Conservation (phyloP, 2,797 vertebrate genomes). For the Aulostomus chinensis region DNA sequence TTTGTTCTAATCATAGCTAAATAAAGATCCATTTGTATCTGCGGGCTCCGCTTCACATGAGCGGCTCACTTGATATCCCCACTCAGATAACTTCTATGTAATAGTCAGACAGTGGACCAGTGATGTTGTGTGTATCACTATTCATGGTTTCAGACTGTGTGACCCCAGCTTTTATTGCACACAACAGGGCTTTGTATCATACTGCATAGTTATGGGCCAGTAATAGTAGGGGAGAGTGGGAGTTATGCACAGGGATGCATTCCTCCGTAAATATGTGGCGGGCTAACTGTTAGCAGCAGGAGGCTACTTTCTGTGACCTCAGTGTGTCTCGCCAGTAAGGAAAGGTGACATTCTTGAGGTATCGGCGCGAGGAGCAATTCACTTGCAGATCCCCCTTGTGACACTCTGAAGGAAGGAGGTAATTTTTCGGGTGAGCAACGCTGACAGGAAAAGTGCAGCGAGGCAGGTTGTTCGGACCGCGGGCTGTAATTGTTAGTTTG, state of each 20-base stretch:
- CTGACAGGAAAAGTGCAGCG: slow-evolving; percentile 37
- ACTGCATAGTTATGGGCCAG: slow-evolving; percentile 60
- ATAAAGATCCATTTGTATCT: no score
- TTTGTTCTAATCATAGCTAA: no score
- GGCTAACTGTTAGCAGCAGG: slow-evolving; percentile 54
- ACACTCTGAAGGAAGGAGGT: no score
- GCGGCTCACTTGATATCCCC: slow-evolving; percentile 33
- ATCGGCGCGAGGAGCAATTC: slow-evolving; percentile 33
- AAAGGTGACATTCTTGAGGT: slow-evolving; percentile 37
- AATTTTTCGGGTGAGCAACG: slow-evolving; percentile 37
- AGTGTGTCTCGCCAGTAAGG: slow-evolving; percentile 43
- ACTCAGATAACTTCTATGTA: slow-evolving; percentile 39
- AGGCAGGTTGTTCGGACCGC: slow-evolving; percentile 46
- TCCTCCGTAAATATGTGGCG: slow-evolving; percentile 75
- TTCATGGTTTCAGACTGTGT: slow-evolving; percentile 45
- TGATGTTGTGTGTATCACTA: slow-evolving; percentile 19
- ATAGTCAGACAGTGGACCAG: slow-evolving; percentile 28
- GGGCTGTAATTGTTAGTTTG: slow-evolving; percentile 51
- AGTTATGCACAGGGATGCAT: slow-evolving; percentile 55
- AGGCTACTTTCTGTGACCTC: slow-evolving; percentile 27
- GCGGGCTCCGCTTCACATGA: slow-evolving; percentile 51
- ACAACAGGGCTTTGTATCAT: slow-evolving; percentile 66
- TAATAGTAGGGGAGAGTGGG: slow-evolving; percentile 62
- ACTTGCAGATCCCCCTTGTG: slow-evolving; percentile 37
- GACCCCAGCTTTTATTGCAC: slow-evolving; percentile 51